Conservation (phyloP, 1,140 invertebrate species). For the Papilio helenus region DNA sequence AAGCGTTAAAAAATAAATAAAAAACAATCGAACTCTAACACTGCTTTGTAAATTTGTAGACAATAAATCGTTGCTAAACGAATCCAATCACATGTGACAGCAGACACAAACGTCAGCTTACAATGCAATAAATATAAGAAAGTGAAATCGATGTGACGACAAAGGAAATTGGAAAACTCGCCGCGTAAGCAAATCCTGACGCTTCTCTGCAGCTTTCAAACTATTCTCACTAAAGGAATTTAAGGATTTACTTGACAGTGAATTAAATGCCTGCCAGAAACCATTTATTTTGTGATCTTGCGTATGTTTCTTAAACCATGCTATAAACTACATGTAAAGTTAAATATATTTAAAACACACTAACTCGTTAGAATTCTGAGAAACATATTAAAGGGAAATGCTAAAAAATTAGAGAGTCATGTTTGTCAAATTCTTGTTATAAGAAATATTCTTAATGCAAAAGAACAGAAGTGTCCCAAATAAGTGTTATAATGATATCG, state of each 20-base stretch:
- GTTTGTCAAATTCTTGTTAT: not conserved
- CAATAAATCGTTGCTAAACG: not conserved
- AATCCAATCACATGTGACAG: not conserved
- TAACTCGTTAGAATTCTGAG: not conserved
- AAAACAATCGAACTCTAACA: not conserved
- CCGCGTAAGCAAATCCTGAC: not conserved
- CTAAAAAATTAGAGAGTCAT: not conserved
- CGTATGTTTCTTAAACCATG: not conserved
- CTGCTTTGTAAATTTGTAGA: not conserved
- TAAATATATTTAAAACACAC: not conserved
- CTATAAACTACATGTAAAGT: not conserved
- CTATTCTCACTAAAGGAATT: not conserved
- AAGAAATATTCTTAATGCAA: not conserved
- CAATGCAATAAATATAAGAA: not conserved
- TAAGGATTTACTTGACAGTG: not conserved
- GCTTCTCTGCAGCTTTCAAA: not conserved
- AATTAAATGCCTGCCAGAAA: not conserved
- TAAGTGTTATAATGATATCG: not conserved
- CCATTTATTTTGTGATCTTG: not conserved
- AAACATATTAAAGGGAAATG: not conserved
- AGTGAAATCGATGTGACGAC: not conserved
- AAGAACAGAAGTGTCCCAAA: conserved; percentile 14
- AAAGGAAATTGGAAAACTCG: not conserved
- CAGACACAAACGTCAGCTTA: not conserved
- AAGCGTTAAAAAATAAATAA: not conserved